phyloP scores from a whole-genome alignment of 2,113 vertebrate genomes.

The Gambusia holbrooki region DNA sequence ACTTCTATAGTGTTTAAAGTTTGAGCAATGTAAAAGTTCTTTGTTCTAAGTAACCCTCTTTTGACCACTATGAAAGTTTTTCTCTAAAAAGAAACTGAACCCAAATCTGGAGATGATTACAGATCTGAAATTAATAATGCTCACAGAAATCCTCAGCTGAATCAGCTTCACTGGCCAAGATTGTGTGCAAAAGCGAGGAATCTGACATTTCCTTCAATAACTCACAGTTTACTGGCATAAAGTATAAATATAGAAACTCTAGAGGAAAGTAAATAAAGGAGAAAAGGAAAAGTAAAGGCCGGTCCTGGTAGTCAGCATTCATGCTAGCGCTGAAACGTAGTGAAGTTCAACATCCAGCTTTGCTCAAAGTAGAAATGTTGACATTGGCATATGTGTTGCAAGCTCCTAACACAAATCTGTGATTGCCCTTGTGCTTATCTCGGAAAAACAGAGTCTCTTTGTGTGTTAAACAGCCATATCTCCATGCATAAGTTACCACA shows the following conservation, averaged over 20 bases:
- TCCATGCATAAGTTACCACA: conserved; percentile 8
- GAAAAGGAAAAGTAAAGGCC: not conserved
- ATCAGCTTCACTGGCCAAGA: not conserved
- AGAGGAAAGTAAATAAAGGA: not conserved
- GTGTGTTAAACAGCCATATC: conserved; percentile 41
- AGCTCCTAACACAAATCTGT: conserved; percentile 27
- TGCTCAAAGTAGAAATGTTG: conserved; percentile 22
- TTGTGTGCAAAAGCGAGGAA: not conserved
- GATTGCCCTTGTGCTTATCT: conserved; percentile 39
- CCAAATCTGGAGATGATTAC: not conserved
- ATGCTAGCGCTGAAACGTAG: not conserved
- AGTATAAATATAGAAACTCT: not conserved
- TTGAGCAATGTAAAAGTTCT: not conserved
- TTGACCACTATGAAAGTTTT: not conserved
- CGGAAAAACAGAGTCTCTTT: conserved; percentile 55
- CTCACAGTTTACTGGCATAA: not conserved
- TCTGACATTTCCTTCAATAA: not conserved
- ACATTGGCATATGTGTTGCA: conserved; percentile 21
- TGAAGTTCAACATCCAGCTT: conserved; percentile 3
- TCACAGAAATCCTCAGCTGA: not conserved
- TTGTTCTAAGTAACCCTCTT: not conserved
- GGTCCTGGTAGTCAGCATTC: not conserved
- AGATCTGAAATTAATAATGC: not conserved
- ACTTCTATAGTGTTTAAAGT: not conserved
- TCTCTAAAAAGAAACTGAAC: not conserved